Evolutionary conservation across 1,140 invertebrate species (phyloP).

Genomic region (Drosophila lowei): DNA sequence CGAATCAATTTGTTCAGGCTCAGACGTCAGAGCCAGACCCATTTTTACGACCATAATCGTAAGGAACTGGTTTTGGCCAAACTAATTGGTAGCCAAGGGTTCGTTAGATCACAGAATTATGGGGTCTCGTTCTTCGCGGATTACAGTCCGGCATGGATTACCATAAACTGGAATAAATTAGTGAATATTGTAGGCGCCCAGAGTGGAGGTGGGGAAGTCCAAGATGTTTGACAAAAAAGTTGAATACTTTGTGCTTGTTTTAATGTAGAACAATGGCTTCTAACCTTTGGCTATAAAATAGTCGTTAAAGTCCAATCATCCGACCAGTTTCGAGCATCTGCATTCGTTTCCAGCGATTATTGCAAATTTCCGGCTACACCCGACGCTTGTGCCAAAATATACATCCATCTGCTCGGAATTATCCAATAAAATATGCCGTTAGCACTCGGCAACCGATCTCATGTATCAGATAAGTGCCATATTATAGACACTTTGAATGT

Average conservation of each 20-base stretch:
- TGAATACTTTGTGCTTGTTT: constrained; percentile 2
- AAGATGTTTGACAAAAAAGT: neutral
- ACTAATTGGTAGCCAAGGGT: constrained; percentile 45
- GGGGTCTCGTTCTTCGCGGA: constrained; percentile 14
- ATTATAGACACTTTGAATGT: constrained; percentile 19
- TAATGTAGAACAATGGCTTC: constrained; percentile 36
- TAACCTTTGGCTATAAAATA: constrained; percentile 30
- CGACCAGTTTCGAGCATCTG: constrained; percentile 44
- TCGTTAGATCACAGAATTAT: constrained; percentile 34
- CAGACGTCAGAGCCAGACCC: constrained; percentile 41
- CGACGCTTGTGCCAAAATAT: constrained; percentile 24
- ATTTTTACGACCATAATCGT: constrained; percentile 38
- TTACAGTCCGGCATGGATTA: constrained; percentile 13
- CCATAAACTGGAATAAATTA: constrained; percentile 16
- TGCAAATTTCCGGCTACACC: constrained; percentile 59
- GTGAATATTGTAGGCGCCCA: constrained; percentile 23
- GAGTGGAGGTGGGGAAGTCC: constrained; percentile 5
- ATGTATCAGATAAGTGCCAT: no score
- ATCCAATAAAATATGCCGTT: no score
- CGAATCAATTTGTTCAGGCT: constrained; percentile 21
- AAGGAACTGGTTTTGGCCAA: constrained; percentile 37
- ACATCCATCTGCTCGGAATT: neutral
- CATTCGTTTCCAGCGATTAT: constrained; percentile 19
- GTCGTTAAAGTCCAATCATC: constrained; percentile 20
- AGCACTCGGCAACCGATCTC: no score